Evolutionary conservation across 2,113 vertebrate species (phyloP).

Genomic region (Indicator maculatus): DNA sequence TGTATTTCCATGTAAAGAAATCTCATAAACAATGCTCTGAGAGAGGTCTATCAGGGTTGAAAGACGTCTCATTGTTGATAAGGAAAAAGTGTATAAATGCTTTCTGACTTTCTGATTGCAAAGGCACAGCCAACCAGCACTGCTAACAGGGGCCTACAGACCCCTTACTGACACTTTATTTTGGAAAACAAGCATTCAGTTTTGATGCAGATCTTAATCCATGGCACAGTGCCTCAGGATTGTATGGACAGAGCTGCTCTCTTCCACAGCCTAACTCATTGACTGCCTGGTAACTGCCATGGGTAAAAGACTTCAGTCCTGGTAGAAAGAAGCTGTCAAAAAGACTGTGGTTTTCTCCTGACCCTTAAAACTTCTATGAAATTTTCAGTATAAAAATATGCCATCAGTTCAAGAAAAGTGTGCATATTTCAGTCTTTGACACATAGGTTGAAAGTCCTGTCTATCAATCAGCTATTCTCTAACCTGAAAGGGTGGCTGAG

Average conservation of each 20-base stretch:
- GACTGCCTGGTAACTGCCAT: not conserved
- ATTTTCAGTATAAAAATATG: not conserved
- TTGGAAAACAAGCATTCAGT: not conserved
- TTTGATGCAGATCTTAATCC: not conserved
- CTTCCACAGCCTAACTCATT: not conserved
- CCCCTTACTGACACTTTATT: too few species aligned
- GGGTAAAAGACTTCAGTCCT: not conserved
- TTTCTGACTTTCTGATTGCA: not conserved
- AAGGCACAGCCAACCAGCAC: accelerated
- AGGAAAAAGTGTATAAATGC: not conserved
- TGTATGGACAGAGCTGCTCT: not conserved
- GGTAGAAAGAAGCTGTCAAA: not conserved
- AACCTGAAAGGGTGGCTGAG: not conserved
- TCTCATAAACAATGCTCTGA: not conserved
- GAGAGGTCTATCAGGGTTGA: not conserved
- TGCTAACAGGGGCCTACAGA: not conserved
- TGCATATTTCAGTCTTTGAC: not conserved
- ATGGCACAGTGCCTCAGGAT: not conserved
- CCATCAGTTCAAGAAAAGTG: not conserved
- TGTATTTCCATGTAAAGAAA: not conserved
- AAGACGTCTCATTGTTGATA: not conserved
- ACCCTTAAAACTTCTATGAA: not conserved
- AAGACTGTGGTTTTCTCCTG: not conserved
- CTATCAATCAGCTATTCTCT: not conserved
- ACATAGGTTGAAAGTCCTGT: not conserved